phyloP scores from a whole-genome alignment of 1,140 invertebrate species.

The Caenorhabditis brenneri region DNA sequence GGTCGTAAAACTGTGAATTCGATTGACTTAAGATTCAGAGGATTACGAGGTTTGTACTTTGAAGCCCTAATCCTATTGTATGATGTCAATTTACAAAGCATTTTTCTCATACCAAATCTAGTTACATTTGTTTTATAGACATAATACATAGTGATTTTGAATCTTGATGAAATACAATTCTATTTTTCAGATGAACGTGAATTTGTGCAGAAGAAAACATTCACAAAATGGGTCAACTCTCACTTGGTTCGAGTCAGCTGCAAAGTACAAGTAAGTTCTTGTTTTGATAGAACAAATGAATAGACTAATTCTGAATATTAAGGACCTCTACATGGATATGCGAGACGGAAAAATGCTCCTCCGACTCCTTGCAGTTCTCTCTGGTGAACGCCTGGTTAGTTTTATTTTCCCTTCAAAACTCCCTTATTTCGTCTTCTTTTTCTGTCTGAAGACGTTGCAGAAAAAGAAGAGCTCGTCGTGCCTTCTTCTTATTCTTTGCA shows the following conservation, averaged over 20 bases:
- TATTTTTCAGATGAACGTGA: conserved; percentile 95
- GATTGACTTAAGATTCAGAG: conserved; percentile 27
- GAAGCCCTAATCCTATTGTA: not conserved
- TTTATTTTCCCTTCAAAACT: not conserved
- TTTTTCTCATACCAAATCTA: too few relatives aligned
- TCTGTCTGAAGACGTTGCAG: not conserved
- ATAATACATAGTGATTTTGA: too few relatives aligned
- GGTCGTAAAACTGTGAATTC: conserved; percentile 24
- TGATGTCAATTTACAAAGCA: too few relatives aligned
- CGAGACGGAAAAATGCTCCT: conserved; percentile 98
- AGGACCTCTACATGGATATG: conserved; percentile 93
- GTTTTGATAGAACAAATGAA: not conserved
- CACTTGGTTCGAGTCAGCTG: conserved; percentile 93
- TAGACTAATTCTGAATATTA: not conserved
- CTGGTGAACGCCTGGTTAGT: conserved; percentile 87
- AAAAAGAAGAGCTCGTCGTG: not conserved
- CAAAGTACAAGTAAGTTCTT: conserved; percentile 77
- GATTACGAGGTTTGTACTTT: conserved; percentile 23
- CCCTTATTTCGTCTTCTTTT: not conserved
- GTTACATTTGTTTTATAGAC: too few relatives aligned
- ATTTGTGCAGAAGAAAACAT: conserved; percentile 99
- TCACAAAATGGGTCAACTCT: conserved; percentile 99
- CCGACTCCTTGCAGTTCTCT: conserved; percentile 93
- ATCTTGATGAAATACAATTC: too few relatives aligned
- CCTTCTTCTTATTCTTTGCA: not conserved